Percentiles rank a stretch among this genome's conserved stretches.
Conservation (phyloP, 2,797 vertebrate genomes). For the Echeneis naucrates region DNA sequence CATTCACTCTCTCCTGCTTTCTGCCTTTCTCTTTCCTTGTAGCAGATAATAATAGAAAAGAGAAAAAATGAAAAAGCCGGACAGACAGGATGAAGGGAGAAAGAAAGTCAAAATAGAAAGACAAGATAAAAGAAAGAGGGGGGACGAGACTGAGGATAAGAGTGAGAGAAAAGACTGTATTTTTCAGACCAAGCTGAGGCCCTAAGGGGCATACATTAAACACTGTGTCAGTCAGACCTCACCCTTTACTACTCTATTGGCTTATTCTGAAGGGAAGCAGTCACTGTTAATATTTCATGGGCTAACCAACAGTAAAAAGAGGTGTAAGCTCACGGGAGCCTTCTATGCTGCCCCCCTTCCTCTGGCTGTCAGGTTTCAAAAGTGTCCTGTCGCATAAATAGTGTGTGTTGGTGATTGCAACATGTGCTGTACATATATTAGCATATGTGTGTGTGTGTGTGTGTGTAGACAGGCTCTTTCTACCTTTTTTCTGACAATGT, state of each 20-base stretch:
- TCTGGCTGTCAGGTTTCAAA: slow-evolving; percentile 56
- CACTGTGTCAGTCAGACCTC: slow-evolving; percentile 74
- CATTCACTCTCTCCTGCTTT: slow-evolving; percentile 26
- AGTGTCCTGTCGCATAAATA: slow-evolving; percentile 36
- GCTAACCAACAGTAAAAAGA: slow-evolving; percentile 70
- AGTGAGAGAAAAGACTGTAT: slow-evolving; percentile 43
- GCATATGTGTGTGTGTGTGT: slow-evolving; percentile 8
- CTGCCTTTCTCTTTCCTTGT: slow-evolving; percentile 20
- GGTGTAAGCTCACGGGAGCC: slow-evolving; percentile 69
- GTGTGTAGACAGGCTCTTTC: slow-evolving; percentile 25
- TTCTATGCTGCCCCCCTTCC: slow-evolving; percentile 13
- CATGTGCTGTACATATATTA: slow-evolving; percentile 34
- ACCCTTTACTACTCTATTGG: slow-evolving; percentile 76
- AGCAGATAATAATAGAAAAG: slow-evolving; percentile 19
- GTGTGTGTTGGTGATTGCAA: slow-evolving; percentile 39
- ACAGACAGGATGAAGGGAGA: slow-evolving; percentile 15
- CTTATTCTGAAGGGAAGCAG: slow-evolving; percentile 74
- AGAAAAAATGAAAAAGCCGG: slow-evolving; percentile 16
- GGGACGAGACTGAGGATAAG: slow-evolving; percentile 52
- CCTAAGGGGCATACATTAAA: slow-evolving; percentile 76
- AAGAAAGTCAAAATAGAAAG: slow-evolving; percentile 13
- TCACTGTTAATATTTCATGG: slow-evolving; percentile 79
- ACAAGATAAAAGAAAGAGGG: slow-evolving; percentile 19
- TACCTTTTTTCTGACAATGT: slow-evolving; percentile 27
- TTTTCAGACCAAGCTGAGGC: slow-evolving; percentile 61